Evolutionary conservation across 2,797 vertebrate genomes (phyloP), one percentile per base, ranked within the genome.

Genomic region (Silurus aristotelis): DNA sequence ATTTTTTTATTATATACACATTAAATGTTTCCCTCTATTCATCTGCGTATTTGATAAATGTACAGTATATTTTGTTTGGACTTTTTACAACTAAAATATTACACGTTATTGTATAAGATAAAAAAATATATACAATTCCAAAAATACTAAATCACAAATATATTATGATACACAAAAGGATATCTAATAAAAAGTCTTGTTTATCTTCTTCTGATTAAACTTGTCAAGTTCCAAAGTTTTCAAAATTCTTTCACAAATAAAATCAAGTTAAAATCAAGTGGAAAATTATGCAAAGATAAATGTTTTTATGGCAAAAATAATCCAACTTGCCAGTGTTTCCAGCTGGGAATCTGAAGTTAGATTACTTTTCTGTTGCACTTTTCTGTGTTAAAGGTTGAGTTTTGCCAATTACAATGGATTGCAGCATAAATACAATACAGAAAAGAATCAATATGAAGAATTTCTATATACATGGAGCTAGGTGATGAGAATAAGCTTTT

Each of bases 401-500:
- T 79, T 63, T 63, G 15, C 13, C 31, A n/a, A 25, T 64, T 48
- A 48, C 22, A 17, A 25, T 64, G 22, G 2, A n/a, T 79, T 64
- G 55, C 20, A 77, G 25, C 48, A 55, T 77, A 63, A 48, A 83
- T 56, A 48, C 12, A 68, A 22, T 27, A 66, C 27, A 77, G 71
- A 2, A 46, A 56, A 67, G n/a, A 19, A 76, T 5, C 43, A 75
- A 52, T 58, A 67, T 4, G 72, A 22, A 83, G 43, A 67, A 25
- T 56, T 76, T 56, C 25, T 14, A 56, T 10, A 76, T 6, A 76
- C 6, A 58, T 2, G 3, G n/a, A 5, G 43, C 52, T 27, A 60
- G 75, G 17, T 60, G 38, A 9, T 77, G 55, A 46, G 80, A 61
- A 46, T 64, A 85, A 71, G 72, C 70, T 73, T 66, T 75, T 77